Conservation (phyloP, 2,797 vertebrate genomes). For the Pteronotus mesoamericanus region DNA sequence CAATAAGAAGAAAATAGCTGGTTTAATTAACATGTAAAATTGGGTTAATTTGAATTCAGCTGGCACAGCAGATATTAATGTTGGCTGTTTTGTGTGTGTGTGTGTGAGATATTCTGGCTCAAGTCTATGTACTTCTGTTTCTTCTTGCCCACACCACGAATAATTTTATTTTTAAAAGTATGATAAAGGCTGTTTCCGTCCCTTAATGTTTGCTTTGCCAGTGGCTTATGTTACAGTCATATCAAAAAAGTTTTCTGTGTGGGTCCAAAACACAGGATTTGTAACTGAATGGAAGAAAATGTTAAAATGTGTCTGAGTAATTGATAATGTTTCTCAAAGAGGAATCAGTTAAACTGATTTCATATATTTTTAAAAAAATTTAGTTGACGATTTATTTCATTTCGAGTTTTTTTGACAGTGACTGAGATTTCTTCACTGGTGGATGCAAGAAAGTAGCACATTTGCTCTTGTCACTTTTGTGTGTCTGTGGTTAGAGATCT, state of each 20-base stretch:
- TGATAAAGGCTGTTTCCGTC: slow-evolving; percentile 67
- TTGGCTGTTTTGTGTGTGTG: slow-evolving; percentile 70
- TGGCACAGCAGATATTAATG: slow-evolving; percentile 84
- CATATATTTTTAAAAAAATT: neutral
- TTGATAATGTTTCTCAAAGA: slow-evolving; percentile 6
- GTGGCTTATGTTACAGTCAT: slow-evolving; percentile 27
- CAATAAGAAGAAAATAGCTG: slow-evolving; percentile 91
- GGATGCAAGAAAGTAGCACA: neutral
- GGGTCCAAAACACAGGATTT: neutral
- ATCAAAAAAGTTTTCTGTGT: slow-evolving; percentile 21
- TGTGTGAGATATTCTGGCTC: slow-evolving; percentile 67
- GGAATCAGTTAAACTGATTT: slow-evolving; percentile 18
- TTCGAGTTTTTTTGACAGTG: neutral
- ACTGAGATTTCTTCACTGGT: neutral
- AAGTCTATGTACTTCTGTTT: slow-evolving; percentile 72
- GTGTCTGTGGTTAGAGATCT: neutral
- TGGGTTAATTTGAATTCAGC: slow-evolving; percentile 90
- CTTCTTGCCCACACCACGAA: slow-evolving; percentile 55
- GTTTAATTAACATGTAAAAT: slow-evolving; percentile 89
- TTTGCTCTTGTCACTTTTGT: neutral
- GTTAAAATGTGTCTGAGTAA: slow-evolving; percentile 10
- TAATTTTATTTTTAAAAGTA: slow-evolving; percentile 73
- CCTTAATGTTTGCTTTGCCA: slow-evolving; percentile 57
- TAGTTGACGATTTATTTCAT: neutral
- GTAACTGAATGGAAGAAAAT: slow-evolving; percentile 42